A percentile compares a stretch with the other conserved stretches of the same genome.
Evolutionary conservation across 2,113 vertebrate genomes (phyloP).

Genomic region (Psettodes erumei): DNA sequence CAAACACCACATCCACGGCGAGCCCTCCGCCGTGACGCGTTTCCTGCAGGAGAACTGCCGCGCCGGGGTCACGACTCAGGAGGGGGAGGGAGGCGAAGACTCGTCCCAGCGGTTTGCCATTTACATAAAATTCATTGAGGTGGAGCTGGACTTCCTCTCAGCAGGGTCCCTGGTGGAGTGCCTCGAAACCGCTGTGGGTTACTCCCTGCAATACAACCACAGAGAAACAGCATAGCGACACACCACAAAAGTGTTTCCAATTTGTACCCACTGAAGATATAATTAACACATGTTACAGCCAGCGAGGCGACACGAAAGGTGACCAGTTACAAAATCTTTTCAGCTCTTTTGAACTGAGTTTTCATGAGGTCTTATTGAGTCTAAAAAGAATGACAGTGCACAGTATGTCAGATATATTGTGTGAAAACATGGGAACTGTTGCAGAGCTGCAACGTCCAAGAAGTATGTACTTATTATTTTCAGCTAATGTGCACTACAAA

Average conservation of each 20-base stretch:
- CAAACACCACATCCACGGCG: slow-evolving; percentile 88
- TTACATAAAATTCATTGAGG: slow-evolving; percentile 98
- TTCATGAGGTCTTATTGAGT: slow-evolving; percentile 4
- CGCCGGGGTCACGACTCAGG: slow-evolving; percentile 72
- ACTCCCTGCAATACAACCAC: slow-evolving; percentile 94
- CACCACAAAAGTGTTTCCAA: not conserved
- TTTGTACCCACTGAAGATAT: slow-evolving; percentile 30
- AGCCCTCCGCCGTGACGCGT: slow-evolving; percentile 88
- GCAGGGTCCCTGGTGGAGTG: slow-evolving; percentile 98
- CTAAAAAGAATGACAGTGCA: slow-evolving; percentile 24
- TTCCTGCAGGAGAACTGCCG: slow-evolving; percentile 95
- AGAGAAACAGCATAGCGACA: slow-evolving; percentile 72
- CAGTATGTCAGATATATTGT: slow-evolving; percentile 32
- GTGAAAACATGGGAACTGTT: slow-evolving; percentile 6
- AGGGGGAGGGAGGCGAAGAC: slow-evolving; percentile 80
- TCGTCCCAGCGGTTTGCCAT: slow-evolving; percentile 82
- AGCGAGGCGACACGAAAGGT: slow-evolving; percentile 16
- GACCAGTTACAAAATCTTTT: slow-evolving; percentile 32
- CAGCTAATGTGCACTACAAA: slow-evolving; percentile 60
- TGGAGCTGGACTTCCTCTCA: slow-evolving; percentile 98
- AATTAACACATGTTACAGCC: slow-evolving; percentile 25
- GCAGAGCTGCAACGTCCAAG: slow-evolving; percentile 26
- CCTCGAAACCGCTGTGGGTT: slow-evolving; percentile 97
- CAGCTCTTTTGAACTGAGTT: slow-evolving; percentile 18
- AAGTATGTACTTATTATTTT: slow-evolving; percentile 43